Percentiles rank a stretch among this genome's conserved stretches.
Evolutionary conservation across 1,140 invertebrate genomes (phyloP).

Genomic region (Tetramorium alpestre): DNA sequence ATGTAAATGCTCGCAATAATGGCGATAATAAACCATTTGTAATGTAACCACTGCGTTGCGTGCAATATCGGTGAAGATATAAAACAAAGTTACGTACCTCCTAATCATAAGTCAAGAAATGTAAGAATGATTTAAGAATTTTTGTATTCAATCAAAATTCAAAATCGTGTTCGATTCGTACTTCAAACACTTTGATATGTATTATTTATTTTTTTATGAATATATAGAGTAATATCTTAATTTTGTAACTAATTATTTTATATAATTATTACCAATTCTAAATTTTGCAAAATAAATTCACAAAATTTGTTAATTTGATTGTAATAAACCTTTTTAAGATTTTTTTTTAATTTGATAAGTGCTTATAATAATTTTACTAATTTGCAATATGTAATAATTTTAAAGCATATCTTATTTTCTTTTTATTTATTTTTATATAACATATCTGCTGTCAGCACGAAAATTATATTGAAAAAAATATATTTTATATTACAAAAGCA

Average conservation of each 20-base stretch:
- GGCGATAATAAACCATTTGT: constrained; percentile 14
- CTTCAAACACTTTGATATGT: neutral
- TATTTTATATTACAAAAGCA: neutral
- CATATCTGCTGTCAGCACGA: neutral
- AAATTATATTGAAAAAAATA: neutral
- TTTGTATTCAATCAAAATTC: neutral
- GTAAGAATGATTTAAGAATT: neutral
- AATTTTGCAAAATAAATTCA: neutral
- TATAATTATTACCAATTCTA: neutral
- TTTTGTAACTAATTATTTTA: neutral
- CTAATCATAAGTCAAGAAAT: neutral
- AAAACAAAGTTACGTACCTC: neutral
- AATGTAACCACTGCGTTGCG: neutral
- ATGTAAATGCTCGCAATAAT: constrained; percentile 34
- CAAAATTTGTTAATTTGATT: neutral
- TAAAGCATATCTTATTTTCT: neutral
- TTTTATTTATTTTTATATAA: neutral
- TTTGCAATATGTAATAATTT: neutral
- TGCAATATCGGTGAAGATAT: neutral
- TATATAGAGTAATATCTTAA: neutral
- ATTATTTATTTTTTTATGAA: neutral
- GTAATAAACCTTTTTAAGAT: neutral
- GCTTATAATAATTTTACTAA: neutral
- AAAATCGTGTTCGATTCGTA: neutral
- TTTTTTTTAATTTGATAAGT: neutral